Evolutionary conservation across 2,113 vertebrate species (phyloP).

Genomic region (Felis catus): DNA sequence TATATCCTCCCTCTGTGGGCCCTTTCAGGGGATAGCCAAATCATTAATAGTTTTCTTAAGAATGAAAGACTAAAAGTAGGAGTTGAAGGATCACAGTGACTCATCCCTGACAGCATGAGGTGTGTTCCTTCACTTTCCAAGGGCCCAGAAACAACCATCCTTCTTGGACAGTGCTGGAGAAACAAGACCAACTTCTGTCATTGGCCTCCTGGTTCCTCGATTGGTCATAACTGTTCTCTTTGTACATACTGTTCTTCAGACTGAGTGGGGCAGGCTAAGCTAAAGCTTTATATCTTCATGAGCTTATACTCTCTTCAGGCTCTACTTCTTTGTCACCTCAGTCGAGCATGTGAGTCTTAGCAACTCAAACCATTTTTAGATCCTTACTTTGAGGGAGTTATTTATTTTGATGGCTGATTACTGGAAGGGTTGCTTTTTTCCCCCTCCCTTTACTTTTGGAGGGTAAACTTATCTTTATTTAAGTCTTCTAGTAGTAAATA

Average conservation of each 20-base stretch:
- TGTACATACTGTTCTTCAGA: neutral
- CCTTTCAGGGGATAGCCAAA: neutral
- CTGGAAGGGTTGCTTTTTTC: neutral
- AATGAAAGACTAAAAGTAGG: neutral
- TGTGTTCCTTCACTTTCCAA: neutral
- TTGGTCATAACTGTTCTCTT: neutral
- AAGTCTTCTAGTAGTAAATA: neutral
- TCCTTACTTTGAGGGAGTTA: neutral
- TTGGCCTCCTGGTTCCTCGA: neutral
- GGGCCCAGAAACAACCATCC: neutral
- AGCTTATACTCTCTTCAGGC: neutral
- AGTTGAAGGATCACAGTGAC: neutral
- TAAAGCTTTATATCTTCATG: neutral
- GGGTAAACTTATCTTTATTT: neutral
- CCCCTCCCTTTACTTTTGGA: neutral
- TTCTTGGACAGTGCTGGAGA: neutral
- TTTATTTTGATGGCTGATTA: neutral
- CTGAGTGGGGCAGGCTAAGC: neutral
- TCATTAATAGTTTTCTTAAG: neutral
- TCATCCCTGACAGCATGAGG: neutral
- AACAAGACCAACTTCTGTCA: neutral
- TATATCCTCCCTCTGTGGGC: neutral
- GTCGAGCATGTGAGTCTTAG: neutral
- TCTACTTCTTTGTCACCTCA: neutral
- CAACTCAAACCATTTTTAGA: neutral